Conservation (phyloP, 2,888 invertebrate genomes). For the Leptarthrus brevirostris region DNA sequence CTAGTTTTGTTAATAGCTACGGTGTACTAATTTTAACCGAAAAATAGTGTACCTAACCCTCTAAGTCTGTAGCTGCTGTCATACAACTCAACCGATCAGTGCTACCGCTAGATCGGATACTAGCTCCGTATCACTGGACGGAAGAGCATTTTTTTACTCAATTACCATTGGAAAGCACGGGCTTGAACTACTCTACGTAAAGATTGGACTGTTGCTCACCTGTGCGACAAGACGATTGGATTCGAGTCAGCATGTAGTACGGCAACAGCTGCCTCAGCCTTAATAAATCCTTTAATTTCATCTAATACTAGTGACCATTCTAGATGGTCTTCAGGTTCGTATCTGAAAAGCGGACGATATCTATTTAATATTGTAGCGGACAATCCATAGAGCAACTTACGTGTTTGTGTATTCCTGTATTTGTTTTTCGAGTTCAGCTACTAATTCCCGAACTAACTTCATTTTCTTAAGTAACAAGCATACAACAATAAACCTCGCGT, state of each 20-base stretch:
- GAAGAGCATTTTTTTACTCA: constrained; percentile 47
- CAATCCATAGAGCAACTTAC: constrained; percentile 58
- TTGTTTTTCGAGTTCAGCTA: constrained; percentile 91
- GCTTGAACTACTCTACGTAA: constrained; percentile 60
- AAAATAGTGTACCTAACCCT: constrained; percentile 52
- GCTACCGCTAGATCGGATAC: not conserved
- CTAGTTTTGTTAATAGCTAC: constrained; percentile 24
- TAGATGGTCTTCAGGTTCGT: constrained; percentile 96
- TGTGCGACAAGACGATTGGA: constrained; percentile 87
- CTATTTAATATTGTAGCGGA: constrained; percentile 11
- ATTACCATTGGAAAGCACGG: constrained; percentile 67
- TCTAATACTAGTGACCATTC: constrained; percentile 96
- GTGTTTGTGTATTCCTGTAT: constrained; percentile 95
- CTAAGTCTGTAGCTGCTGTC: constrained; percentile 50
- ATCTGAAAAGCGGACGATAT: constrained; percentile 64
- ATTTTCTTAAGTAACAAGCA: constrained; percentile 93
- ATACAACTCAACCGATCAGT: constrained; percentile 46
- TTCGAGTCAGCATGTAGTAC: constrained; percentile 89
- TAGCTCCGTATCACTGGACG: constrained; percentile 5
- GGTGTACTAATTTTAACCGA: constrained; percentile 9
- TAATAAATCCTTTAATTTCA: constrained; percentile 94
- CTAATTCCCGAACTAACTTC: constrained; percentile 91
- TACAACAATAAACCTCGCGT: constrained; percentile 96
- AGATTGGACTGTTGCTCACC: constrained; percentile 68
- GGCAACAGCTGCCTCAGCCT: constrained; percentile 89